Evolutionary conservation across 2,113 vertebrate species (phyloP), one percentile per base, ranked within the genome.

Genomic region (Terrapene triunguis): DNA sequence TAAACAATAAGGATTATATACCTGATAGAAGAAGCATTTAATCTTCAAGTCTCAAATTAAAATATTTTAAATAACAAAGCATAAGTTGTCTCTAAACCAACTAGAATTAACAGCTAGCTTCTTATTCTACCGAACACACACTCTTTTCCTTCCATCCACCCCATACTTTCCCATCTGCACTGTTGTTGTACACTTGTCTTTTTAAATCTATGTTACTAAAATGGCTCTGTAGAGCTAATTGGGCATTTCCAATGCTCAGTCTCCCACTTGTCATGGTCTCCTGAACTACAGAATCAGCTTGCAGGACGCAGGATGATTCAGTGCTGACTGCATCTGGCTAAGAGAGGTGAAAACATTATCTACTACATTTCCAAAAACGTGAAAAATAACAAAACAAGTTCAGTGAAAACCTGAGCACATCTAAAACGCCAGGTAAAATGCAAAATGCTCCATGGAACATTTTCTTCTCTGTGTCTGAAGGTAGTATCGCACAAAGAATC

Each of bases 391-490:
- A 90, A 55, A 44, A 16, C 42, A 82, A 51, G 53, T 88, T 93
- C 80, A 92, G 72, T 47, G 54, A 48, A 86, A 85, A 54, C 2
- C 51, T 0, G 0, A 85, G 13, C 8, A 1, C 16, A 11, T 47
- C 76, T 10, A 48, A 79, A 80, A 89, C 84, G 92, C 22, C 74
- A 89, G 82, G 91, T 84, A 84, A 89, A 97, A 89, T 57, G 35
- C 83, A 92, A 48, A 87, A 53, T 16, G 8, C 2, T 32, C 11
- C 24, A 4, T 47, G 47, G 78, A 87, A 57, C 54, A 17, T 89
- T 48, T 94, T 87, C 3, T 88, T 57, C 55, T 94, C 59, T 93
- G 1, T 87, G 80, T 44, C 50, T 91, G 51, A 50, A 84, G 10
- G 88, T 90, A 89, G 13, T 74, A 57, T 79, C 8, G 22, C 82